Conservation (phyloP, 2,797 vertebrate genomes). For the Urophycis tenuis region DNA sequence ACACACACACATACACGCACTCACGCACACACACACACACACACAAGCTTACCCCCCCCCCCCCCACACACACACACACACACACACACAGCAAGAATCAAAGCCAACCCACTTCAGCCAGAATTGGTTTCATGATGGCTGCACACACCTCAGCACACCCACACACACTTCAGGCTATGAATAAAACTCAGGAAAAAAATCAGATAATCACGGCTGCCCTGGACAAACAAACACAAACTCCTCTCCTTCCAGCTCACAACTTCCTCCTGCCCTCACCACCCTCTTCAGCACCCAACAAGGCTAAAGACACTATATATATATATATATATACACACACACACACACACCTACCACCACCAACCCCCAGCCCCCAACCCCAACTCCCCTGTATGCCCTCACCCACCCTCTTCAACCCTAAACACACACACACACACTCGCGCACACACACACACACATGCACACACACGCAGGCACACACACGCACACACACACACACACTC, state of each 20-base stretch:
- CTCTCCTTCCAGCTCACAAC: no score
- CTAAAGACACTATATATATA: conserved; percentile 27
- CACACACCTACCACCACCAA: conserved; percentile 16
- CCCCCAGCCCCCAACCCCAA: conserved; percentile 3
- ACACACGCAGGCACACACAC: conserved; percentile 19
- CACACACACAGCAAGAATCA: neutral
- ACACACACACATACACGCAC: neutral
- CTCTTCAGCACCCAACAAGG: no score
- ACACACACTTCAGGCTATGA: no score
- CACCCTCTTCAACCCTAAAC: conserved; percentile 9
- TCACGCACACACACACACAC: no score
- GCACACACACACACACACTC: conserved; percentile 58
- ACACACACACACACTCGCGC: conserved; percentile 6
- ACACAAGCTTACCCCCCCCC: no score
- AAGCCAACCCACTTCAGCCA: no score
- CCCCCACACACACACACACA: no score
- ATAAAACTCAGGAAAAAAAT: no score
- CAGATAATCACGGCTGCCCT: no score
- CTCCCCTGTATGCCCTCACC: conserved; percentile 1
- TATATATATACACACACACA: conserved; percentile 23
- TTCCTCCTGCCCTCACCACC: no score
- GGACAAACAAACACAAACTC: no score
- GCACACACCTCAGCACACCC: conserved; percentile 2
- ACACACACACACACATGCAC: conserved; percentile 35
- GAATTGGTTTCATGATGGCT: conserved; percentile 16